Conservation (phyloP, 2,797 vertebrate genomes). For the Cyclura pinguis region DNA sequence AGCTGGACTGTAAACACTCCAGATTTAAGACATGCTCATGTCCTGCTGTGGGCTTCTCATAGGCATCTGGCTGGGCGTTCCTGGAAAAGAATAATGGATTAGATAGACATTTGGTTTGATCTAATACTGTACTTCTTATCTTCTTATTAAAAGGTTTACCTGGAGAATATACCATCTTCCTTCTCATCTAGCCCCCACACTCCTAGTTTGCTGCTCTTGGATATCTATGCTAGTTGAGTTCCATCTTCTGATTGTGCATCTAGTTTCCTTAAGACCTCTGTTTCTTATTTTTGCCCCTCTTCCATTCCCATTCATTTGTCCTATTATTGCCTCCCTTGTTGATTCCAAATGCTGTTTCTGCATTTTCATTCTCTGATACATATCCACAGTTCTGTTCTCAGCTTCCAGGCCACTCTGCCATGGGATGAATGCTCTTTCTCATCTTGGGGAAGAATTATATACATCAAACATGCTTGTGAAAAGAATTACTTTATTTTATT, state of each 20-base stretch:
- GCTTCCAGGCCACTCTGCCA: not conserved
- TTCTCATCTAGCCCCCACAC: not conserved
- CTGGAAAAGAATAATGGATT: not conserved
- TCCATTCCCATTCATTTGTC: not conserved
- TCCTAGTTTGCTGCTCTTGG: not conserved
- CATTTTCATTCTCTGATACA: conserved; percentile 7
- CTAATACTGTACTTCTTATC: not conserved
- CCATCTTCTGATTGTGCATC: not conserved
- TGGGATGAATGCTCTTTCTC: not conserved
- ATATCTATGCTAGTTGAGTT: not conserved
- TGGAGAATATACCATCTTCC: not conserved
- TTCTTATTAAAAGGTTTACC: not conserved
- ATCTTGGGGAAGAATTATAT: conserved; percentile 2
- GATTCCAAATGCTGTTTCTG: conserved; percentile 16
- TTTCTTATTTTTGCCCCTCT: not conserved
- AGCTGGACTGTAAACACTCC: too few relatives aligned
- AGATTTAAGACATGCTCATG: not conserved
- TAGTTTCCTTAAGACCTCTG: not conserved
- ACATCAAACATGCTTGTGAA: conserved; percentile 9
- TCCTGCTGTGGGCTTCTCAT: not conserved
- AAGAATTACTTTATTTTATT: not conserved
- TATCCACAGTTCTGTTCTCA: not conserved
- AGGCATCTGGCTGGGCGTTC: not conserved
- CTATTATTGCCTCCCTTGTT: conserved; percentile 14
- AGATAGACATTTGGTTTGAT: not conserved